phyloP scores from a whole-genome alignment of 2,113 vertebrate genomes.

The Scomber colias region DNA sequence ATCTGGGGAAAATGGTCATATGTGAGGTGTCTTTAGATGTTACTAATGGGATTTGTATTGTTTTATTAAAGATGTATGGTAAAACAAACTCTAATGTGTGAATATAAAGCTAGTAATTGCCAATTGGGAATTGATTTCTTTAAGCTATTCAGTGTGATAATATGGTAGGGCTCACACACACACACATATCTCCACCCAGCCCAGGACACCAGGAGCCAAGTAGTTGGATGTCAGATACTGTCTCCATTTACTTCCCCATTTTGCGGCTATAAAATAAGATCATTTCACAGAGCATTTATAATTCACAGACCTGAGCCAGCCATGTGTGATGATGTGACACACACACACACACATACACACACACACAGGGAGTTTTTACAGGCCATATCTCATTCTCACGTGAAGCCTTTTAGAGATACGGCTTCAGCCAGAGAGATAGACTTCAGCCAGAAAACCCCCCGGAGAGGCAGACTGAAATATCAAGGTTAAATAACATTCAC shows the following conservation, averaged over 20 bases:
- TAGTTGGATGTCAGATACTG: conserved; percentile 67
- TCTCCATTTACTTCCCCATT: conserved; percentile 76
- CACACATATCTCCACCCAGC: conserved; percentile 60
- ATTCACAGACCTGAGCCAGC: conserved; percentile 80
- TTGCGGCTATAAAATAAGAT: conserved; percentile 83
- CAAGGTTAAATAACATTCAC: conserved; percentile 63
- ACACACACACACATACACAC: conserved; percentile 42
- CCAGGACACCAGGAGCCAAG: conserved; percentile 58
- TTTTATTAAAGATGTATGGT: not conserved
- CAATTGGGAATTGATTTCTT: conserved; percentile 18
- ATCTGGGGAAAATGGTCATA: not conserved
- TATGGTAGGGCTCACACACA: conserved; percentile 25
- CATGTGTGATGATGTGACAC: conserved; percentile 79
- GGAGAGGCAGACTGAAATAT: conserved; percentile 41
- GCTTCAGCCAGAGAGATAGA: conserved; percentile 22
- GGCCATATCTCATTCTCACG: conserved; percentile 66
- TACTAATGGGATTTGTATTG: not conserved
- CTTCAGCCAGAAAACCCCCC: conserved; percentile 32
- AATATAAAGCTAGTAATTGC: not conserved
- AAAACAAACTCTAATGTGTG: not conserved
- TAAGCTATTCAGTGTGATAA: conserved; percentile 1
- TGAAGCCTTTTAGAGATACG: conserved; percentile 69
- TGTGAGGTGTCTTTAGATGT: not conserved
- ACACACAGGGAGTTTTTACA: conserved; percentile 59
- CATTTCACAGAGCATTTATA: conserved; percentile 85